Conservation (phyloP, 2,797 vertebrate genomes). For the Typhlichthys eigenmanni region DNA sequence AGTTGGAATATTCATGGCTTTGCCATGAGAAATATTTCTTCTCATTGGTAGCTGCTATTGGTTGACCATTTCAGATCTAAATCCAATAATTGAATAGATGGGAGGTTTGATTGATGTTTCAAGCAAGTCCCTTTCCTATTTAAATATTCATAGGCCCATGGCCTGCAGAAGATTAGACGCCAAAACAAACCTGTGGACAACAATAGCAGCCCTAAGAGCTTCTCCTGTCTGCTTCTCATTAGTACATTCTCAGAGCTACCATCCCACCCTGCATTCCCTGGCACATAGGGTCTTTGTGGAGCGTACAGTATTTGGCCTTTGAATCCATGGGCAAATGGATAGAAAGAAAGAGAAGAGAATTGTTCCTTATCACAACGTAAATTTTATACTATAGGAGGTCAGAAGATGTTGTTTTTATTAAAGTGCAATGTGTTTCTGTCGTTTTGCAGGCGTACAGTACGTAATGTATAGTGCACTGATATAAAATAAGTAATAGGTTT, state of each 20-base stretch:
- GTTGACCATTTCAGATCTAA: slow-evolving; percentile 67
- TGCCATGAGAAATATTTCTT: slow-evolving; percentile 60
- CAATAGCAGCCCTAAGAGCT: slow-evolving; percentile 63
- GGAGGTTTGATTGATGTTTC: slow-evolving; percentile 77
- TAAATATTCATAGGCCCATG: slow-evolving; percentile 78
- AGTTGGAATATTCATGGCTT: slow-evolving; percentile 51
- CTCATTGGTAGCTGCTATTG: slow-evolving; percentile 65
- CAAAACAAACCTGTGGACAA: slow-evolving; percentile 68
- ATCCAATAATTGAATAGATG: slow-evolving; percentile 75
- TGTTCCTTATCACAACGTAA: slow-evolving; percentile 35
- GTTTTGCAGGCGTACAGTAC: slow-evolving; percentile 1
- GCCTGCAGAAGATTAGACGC: slow-evolving; percentile 69
- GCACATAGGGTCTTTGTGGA: slow-evolving; percentile 35
- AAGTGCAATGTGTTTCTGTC: slow-evolving; percentile 8
- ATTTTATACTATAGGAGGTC: slow-evolving; percentile 24
- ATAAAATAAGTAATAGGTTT: too few species aligned
- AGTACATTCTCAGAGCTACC: slow-evolving; percentile 56
- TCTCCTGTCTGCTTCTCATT: slow-evolving; percentile 74
- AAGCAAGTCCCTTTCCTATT: slow-evolving; percentile 74
- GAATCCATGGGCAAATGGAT: slow-evolving; percentile 30
- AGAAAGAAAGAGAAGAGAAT: slow-evolving; percentile 43
- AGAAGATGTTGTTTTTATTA: slow-evolving; percentile 7
- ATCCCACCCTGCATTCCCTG: slow-evolving; percentile 51
- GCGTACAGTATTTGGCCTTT: slow-evolving; percentile 30
- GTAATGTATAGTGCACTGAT: too few species aligned